phyloP scores from a whole-genome alignment of 2,113 vertebrate genomes.

The Pedetes capensis region DNA sequence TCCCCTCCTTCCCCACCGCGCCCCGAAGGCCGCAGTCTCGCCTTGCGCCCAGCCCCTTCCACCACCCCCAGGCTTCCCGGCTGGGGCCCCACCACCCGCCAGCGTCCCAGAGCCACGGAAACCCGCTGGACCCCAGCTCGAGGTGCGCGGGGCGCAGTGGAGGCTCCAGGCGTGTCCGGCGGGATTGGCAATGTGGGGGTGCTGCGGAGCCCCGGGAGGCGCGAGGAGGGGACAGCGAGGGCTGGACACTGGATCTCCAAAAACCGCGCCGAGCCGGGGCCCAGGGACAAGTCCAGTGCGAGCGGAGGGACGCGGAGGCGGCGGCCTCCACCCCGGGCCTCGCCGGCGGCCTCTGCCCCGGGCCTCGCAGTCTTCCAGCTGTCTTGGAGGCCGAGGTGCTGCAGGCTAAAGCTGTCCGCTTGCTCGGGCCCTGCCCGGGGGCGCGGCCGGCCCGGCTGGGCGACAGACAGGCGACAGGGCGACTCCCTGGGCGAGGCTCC shows the following conservation, averaged over 20 bases:
- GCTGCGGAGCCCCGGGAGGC: constrained; percentile 75
- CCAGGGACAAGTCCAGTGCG: constrained; percentile 81
- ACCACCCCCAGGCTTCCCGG: background rate
- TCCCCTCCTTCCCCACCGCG: constrained; percentile 5
- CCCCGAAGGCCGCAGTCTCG: constrained; percentile 76
- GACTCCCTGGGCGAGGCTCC: background rate
- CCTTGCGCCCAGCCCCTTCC: constrained; percentile 42
- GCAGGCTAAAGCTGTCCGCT: constrained; percentile 86
- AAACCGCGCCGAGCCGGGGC: constrained; percentile 83
- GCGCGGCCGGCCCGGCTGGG: constrained; percentile 58
- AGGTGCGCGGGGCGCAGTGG: constrained; percentile 75
- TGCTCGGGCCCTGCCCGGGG: constrained; percentile 78
- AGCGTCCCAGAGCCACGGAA: background rate
- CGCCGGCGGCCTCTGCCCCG: constrained; percentile 74
- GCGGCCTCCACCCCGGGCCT: constrained; percentile 75
- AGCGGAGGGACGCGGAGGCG: constrained; percentile 74
- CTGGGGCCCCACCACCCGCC: too few species aligned
- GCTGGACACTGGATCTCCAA: constrained; percentile 80
- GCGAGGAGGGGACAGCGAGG: constrained; percentile 79
- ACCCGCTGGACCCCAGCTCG: constrained; percentile 81
- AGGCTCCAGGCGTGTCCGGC: constrained; percentile 76
- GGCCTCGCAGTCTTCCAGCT: constrained; percentile 84
- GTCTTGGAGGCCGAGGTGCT: constrained; percentile 81
- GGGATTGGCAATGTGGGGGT: constrained; percentile 78
- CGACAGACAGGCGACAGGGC: background rate